Evolutionary conservation across 2,888 invertebrate species (phyloP), one percentile per base, ranked within the genome.

Genomic region (Lamellibrachia columna): DNA sequence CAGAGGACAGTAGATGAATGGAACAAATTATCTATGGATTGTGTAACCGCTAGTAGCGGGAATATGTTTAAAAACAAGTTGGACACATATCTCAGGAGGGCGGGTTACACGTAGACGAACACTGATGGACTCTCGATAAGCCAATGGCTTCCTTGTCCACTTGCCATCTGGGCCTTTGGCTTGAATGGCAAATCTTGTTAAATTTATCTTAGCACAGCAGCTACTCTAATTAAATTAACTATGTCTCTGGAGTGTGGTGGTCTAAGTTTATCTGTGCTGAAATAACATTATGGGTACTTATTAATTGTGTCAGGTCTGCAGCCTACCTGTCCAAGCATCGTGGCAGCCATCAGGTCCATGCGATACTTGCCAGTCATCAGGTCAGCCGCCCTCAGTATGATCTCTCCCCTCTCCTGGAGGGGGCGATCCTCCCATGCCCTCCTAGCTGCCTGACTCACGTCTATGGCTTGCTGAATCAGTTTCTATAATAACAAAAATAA

Each of bases 301-400:
- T 75, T 6, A 75, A 6, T 22, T 3, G 22, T 75, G 75, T 22
- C 75, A 11, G 15, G 75, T 22, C 6, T 75, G 75, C 0, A 8
- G 40, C 92, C 53, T 94, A 97, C 96, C 97, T 99, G 99, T 0
- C 99, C 99, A 92, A 99, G 97, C 99, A 99, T 99, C 8, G 99
- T 99, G 0, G 99, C 97, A 0, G 99, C 99, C 97, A 99, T 98
- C 93, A 99, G 97, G 91, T 98, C 97, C 96, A 98, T 98, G 92
- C 99, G 97, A 97, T 99, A 98, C 95, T 98, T 98, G 15, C 97
- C 98, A 0, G 98, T 98, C 98, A 99, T 98, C 94, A 99, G 96
- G 95, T 98, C 98, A 0, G 99, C 99, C 15, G 99, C 99, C 94
- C 95, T 95, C n/a, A 95, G 94, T 93, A 97, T 96, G 52, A 99